A percentile compares a stretch with the other conserved stretches of the same genome.
Conservation (phyloP, 2,113 vertebrate genomes). For the Tylochromis polylepis region DNA sequence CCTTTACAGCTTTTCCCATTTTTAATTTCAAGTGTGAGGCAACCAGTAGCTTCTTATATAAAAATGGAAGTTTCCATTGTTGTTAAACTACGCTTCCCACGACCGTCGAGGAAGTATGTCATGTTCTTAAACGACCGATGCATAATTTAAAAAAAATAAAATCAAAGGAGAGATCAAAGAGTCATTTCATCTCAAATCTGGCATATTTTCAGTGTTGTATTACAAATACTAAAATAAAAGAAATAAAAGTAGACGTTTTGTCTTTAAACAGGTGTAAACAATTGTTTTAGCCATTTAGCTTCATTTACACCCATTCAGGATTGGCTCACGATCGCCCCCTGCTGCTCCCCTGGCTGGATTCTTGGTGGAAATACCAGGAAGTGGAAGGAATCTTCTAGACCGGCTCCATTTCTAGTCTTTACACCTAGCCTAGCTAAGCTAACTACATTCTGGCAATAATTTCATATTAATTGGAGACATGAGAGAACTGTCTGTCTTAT, state of each 20-base stretch:
- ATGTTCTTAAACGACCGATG: not conserved
- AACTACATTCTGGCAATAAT: not conserved
- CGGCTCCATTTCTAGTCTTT: not conserved
- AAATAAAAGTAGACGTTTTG: not conserved
- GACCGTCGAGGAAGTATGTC: not conserved
- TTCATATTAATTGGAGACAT: too few relatives aligned
- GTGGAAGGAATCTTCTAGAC: not conserved
- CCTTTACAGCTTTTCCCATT: not conserved
- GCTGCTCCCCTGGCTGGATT: not conserved
- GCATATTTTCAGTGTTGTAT: not conserved
- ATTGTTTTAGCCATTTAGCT: rapidly evolving
- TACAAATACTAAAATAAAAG: not conserved
- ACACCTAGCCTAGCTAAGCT: not conserved
- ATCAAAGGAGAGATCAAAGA: not conserved
- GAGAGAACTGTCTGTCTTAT: not conserved
- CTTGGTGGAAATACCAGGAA: not conserved
- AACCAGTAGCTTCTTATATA: not conserved
- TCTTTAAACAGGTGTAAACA: not conserved
- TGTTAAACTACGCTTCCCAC: not conserved
- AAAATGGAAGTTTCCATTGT: not conserved
- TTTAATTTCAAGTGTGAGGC: rapidly evolving
- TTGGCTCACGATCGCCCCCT: not conserved
- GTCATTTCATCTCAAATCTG: not conserved
- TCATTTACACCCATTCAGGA: not conserved
- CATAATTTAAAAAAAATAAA: rapidly evolving